Evolutionary conservation across 2,888 invertebrate species (phyloP).

Genomic region (Sinohyriopsis cumingii): DNA sequence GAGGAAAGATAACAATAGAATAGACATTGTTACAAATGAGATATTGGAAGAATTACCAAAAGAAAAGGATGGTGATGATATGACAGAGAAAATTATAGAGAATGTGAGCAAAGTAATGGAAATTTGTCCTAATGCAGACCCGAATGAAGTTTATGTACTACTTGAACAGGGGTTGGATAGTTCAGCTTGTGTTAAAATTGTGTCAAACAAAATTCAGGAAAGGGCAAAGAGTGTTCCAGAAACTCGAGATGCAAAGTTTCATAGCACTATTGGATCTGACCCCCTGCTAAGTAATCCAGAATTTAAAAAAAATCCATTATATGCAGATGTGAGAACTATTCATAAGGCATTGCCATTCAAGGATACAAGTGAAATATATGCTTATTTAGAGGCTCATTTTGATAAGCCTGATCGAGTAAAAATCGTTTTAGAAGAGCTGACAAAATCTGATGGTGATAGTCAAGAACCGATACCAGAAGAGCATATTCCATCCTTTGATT

Average conservation of each 20-base stretch:
- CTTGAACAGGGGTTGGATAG: conserved; percentile 26
- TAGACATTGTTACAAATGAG: conserved; percentile 53
- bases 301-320: conserved; percentile 56
- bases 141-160: conserved; percentile 37
- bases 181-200: conserved; percentile 30
- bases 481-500: conserved; percentile 10
- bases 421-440: conserved; percentile 59
- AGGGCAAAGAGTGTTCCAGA: conserved; percentile 6
- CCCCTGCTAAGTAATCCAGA: conserved; percentile 41
- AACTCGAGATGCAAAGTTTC: neutral
- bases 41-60: conserved; percentile 39
- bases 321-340: conserved; percentile 55
- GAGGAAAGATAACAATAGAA: conserved; percentile 42
- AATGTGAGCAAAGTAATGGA: conserved; percentile 46
- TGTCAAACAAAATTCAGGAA: conserved; percentile 13
- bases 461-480: conserved; percentile 25
- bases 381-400: conserved; percentile 63
- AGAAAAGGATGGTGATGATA: neutral
- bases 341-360: conserved; percentile 58
- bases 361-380: conserved; percentile 65
- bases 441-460: conserved; percentile 28
- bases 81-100: conserved; percentile 21
- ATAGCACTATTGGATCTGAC: conserved; percentile 11
- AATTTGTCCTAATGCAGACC: conserved; percentile 29
- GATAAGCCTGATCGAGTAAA: conserved; percentile 57